These are phyloP conservation scores for Plebejus argus DNA, from an alignment of 2,888 invertebrate genomes.

Conservation along the genomic window DNA sequence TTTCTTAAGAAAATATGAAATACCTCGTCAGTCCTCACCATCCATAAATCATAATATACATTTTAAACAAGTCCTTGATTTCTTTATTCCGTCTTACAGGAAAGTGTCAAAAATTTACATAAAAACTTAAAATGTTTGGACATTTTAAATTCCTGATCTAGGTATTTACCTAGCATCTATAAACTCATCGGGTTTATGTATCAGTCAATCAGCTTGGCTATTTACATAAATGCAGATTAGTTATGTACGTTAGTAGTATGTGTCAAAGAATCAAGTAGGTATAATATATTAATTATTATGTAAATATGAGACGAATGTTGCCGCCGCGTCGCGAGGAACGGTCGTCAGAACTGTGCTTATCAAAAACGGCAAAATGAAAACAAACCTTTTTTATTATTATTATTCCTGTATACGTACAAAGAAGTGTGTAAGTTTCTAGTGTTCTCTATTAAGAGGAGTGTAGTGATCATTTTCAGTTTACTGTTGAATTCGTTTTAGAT, in stretches of 20 bases:
- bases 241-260: neutral
- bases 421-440: constrained; percentile 6
- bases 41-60: no score
- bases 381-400: neutral
- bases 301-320: neutral
- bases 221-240: neutral
- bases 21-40: no score
- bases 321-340: neutral
- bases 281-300: no score
- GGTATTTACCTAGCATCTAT: no score
- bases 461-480: neutral
- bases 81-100: no score
- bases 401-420: neutral
- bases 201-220: no score
- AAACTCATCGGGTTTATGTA: no score
- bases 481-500: constrained; percentile 12
- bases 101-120: no score
- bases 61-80: no score
- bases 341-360: neutral
- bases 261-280: neutral
- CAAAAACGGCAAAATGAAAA: neutral
- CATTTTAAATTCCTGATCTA: no score
- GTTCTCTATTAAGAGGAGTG: neutral
- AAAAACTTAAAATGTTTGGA: no score
- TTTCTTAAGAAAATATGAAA: no score